Conservation (phyloP, 2,888 invertebrate species). For the Stenchaetothrips biformis region DNA sequence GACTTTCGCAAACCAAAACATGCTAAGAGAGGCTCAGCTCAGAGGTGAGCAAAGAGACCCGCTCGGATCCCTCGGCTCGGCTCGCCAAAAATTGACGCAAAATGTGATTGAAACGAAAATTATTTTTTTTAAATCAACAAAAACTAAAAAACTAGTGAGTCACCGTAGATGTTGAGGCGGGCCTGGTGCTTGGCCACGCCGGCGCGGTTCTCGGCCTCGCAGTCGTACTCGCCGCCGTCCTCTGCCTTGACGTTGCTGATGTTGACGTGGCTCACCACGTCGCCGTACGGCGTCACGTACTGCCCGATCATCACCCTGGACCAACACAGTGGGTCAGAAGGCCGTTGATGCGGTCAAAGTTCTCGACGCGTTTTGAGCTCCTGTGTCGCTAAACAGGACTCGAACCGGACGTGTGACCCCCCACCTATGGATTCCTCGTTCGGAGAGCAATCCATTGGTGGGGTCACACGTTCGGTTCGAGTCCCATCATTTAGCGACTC, state of each 20-base stretch:
- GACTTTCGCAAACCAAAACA: not conserved
- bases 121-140: not conserved
- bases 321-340: too few relatives aligned
- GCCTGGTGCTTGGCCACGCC: conserved; percentile 50
- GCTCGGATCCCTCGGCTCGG: too few relatives aligned
- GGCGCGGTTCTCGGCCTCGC: conserved; percentile 51
- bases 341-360: too few relatives aligned
- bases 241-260: conserved; percentile 48
- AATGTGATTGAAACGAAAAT: not conserved
- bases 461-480: too few relatives aligned
- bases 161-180: conserved; percentile 55
- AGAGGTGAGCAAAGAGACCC: too few relatives aligned
- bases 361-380: too few relatives aligned
- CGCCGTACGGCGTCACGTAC: conserved; percentile 50
- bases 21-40: not conserved
- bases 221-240: conserved; percentile 54
- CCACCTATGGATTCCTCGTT: too few relatives aligned
- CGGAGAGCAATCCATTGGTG: too few relatives aligned
- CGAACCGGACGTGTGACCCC: too few relatives aligned
- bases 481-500: too few relatives aligned
- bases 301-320: conserved; percentile 49
- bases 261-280: conserved; percentile 51
- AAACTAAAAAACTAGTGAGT: conserved; percentile 30
- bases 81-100: not conserved
- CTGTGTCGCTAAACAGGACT: too few relatives aligned